phyloP scores from a whole-genome alignment of 2,797 vertebrate species.

The Ataeniobius toweri region DNA sequence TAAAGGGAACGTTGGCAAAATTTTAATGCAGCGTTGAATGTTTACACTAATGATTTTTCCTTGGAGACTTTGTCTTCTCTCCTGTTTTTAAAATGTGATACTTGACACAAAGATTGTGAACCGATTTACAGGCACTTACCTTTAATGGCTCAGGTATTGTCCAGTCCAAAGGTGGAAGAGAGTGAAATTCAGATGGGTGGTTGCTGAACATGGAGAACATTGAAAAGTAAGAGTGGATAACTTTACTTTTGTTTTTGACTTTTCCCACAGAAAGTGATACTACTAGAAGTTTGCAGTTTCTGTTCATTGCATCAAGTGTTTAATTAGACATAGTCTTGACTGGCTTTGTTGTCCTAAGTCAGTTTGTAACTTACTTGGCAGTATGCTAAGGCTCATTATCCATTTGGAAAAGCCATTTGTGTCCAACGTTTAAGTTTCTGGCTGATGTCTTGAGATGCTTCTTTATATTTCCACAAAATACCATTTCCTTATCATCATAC shows the following conservation, averaged over 20 bases:
- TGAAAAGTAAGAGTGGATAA: not conserved
- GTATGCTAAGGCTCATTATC: not conserved
- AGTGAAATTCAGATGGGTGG: not conserved
- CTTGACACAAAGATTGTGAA: not conserved
- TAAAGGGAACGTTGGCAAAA: not conserved
- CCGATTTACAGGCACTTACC: not conserved
- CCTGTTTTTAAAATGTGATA: not conserved
- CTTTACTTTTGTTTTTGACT: not conserved
- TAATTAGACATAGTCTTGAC: not conserved
- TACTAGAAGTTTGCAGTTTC: not conserved
- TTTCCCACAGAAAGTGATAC: not conserved
- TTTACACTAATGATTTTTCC: not conserved
- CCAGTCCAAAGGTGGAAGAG: not conserved
- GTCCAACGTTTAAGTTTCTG: no score
- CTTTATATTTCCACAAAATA: no score
- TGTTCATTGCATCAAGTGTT: not conserved
- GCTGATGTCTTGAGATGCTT: no score
- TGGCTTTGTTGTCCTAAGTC: not conserved
- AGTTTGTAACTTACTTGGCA: not conserved
- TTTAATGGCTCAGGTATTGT: not conserved
- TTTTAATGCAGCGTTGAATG: no score
- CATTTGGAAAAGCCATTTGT: no score
- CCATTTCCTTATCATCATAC: no score
- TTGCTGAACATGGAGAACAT: not conserved
- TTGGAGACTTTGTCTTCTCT: not conserved